A percentile compares a stretch with the other conserved stretches of the same genome.
phyloP scores from a whole-genome alignment of 1,140 invertebrate genomes.

The Cotesia typhae region DNA sequence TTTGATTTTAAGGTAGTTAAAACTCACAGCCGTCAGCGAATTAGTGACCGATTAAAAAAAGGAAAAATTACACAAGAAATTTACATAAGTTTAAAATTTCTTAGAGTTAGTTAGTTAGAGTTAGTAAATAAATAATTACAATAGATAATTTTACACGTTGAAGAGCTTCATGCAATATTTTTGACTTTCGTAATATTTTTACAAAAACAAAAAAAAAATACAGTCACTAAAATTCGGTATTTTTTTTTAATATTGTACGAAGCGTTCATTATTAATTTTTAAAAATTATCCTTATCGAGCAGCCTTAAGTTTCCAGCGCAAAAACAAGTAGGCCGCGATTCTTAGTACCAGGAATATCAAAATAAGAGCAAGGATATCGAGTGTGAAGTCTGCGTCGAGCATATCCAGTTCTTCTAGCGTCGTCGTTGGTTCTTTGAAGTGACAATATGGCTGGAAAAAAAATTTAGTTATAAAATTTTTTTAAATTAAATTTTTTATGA shows the following conservation, averaged over 20 bases:
- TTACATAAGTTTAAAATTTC: too few relatives aligned
- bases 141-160: too few relatives aligned
- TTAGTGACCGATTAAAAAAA: too few relatives aligned
- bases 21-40: too few relatives aligned
- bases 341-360: conserved; percentile 89
- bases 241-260: too few relatives aligned
- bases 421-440: conserved; percentile 88
- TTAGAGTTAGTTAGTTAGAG: too few relatives aligned
- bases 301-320: conserved; percentile 86
- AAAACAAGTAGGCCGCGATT: conserved; percentile 88
- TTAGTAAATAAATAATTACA: too few relatives aligned
- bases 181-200: not conserved
- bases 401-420: conserved; percentile 92
- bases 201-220: not conserved
- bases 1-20: too few relatives aligned
- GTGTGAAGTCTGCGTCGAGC: conserved; percentile 76
- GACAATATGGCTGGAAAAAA: conserved; percentile 76
- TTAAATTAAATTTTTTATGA: not conserved
- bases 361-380: conserved; percentile 84
- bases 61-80: too few relatives aligned
- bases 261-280: too few relatives aligned
- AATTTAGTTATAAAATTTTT: not conserved
- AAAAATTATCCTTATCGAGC: conserved; percentile 68
- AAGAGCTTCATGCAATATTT: too few relatives aligned
- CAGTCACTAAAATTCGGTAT: not conserved